Percentiles rank a stretch among this genome's conserved stretches.
These are phyloP conservation scores for Zaprionus africanus DNA, from an alignment of 1,140 invertebrate species.

Conservation along the genomic window DNA sequence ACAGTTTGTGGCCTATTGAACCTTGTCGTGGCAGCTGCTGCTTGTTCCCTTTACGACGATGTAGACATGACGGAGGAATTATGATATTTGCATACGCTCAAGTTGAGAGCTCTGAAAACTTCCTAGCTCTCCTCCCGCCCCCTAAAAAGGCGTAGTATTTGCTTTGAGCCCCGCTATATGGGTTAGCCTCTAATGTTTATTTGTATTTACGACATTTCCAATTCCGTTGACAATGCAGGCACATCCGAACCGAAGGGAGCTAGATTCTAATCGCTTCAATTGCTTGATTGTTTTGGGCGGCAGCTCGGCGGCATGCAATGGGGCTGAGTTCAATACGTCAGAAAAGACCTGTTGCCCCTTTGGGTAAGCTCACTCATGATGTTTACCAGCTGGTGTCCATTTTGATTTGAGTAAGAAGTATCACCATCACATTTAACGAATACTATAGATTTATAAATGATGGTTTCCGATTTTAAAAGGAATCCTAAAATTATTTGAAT, in stretches of 20 bases:
- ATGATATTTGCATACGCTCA: conserved; percentile 81
- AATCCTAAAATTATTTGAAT: too few relatives aligned
- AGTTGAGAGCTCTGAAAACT: conserved; percentile 48
- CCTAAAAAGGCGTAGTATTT: neutral
- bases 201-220: conserved; percentile 75
- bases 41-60: conserved; percentile 44
- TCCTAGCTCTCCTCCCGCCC: neutral
- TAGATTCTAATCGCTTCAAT: conserved; percentile 66
- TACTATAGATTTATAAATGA: too few relatives aligned
- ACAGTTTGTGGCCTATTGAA: conserved; percentile 58
- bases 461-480: too few relatives aligned
- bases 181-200: conserved; percentile 57
- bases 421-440: too few relatives aligned
- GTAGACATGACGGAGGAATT: conserved; percentile 66
- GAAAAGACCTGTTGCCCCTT: conserved; percentile 34
- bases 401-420: neutral
- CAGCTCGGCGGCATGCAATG: conserved; percentile 46
- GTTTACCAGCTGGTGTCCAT: neutral
- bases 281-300: conserved; percentile 52
- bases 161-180: conserved; percentile 11
- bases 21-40: conserved; percentile 44
- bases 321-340: neutral
- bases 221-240: conserved; percentile 59
- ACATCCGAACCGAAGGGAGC: conserved; percentile 18
- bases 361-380: neutral